Evolutionary conservation across 2,888 invertebrate species (phyloP), one percentile per base, ranked within the genome.

Genomic region (Junonia oenone): DNA sequence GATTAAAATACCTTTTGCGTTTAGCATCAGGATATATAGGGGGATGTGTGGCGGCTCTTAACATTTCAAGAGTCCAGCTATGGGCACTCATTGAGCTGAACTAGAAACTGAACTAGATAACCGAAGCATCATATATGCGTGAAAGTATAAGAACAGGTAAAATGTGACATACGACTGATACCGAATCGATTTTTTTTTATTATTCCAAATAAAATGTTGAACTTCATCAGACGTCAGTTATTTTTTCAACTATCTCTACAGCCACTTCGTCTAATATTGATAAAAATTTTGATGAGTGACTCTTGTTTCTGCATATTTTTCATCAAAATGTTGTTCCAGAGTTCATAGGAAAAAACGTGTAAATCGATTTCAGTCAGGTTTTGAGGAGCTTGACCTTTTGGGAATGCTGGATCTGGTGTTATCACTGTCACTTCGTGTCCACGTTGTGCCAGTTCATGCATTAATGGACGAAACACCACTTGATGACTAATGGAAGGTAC

Each of bases 351-450:
- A 29, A 73, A 9, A 26, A 76, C 68, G 37, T 76, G 76, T 0
- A 78, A 55, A 48, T 80, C 77, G 0, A 81, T 76, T 68, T 81
- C 75, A 11, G 70, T 77, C 0, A 78, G 50, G 58, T 79, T 81
- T 0, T 59, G 49, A 0, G 81, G 65, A 1, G 68, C 9, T 45
- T 65, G 19, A 0, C 89, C 80, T 27, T 81, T 78, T 26, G 62
- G 56, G 52, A 63, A 63, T 2, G 62, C 68, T 0, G 83, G 81
- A 59, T 81, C 58, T 9, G 86, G 46, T 1, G 86, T 81, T 2
- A 81, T 58, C 0, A 83, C 66, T 0, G 76, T 71, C 0, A 89
- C 57, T 53, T 86, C 68, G 58, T 90, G 88, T 2, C 88, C 87
- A 19, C 73, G 63, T 5, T 11, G 17, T 5, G 38, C 72, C 26